Evolutionary conservation across 2,888 invertebrate genomes (phyloP), one percentile per base, ranked within the genome.

Genomic region (Synergus umbraculus): DNA sequence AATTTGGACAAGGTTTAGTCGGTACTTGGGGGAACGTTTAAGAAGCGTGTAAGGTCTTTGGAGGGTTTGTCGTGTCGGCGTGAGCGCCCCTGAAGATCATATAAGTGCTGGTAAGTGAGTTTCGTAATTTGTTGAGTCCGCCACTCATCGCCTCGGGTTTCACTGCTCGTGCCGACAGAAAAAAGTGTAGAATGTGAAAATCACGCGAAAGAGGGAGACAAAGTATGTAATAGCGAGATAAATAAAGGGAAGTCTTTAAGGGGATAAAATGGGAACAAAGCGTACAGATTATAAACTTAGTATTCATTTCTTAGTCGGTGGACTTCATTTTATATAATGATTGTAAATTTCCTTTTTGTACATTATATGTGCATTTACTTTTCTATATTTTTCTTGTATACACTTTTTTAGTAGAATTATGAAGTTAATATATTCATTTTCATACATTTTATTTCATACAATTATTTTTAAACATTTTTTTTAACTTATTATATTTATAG

Each of bases 41-140:
- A 81, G 80, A 77, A 80, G 77, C 80, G 78, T 79, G 78, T 81
- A 81, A 80, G 80, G 73, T 77, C 64, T 77, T 78, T 80, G 44
- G 76, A 83, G 80, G 78, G 80, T 44, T 76, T 67, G 78, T 76
- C 73, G 80, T 60, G 83, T 69, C 69, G 73, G 78, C 80, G 76
- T 76, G 81, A 82, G 84, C 78, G 79, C 81, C 82, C 82, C 81
- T 80, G 79, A 83, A 83, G 84, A 80, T 81, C 82, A 79, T 76
- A 79, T 73, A 82, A 83, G 84, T 29, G 29, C 29, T 82, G 81
- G 85, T 85, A 85, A 85, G 85, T 85, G 84, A 83, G 84, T 85
- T 85, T 85, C 85, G 84, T 85, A 84, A 85, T 85, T 85, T 85
- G 84, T 85, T 79, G 82, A 83, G 83, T 81, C 85, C 83, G 84